phyloP scores from a whole-genome alignment of 53 echinoderm and acorn worm species.

The Zoroaster sp. region DNA sequence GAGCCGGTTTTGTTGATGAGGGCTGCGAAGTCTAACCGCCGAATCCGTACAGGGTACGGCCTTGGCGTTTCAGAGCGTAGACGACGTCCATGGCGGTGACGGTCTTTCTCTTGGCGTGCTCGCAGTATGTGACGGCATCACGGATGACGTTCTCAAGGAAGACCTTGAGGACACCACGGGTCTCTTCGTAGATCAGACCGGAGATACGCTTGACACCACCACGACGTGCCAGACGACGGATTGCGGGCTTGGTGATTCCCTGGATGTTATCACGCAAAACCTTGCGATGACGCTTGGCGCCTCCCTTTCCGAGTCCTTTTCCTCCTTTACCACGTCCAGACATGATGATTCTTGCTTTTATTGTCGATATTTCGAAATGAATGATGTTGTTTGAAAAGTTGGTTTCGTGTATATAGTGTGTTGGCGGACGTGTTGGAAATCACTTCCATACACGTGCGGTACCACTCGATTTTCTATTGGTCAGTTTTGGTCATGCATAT shows the following conservation, averaged over 20 bases:
- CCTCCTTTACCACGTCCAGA: conserved; percentile 99
- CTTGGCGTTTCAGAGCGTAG: conserved; percentile 96
- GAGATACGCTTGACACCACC: conserved; percentile 95
- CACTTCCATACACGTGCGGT: background rate
- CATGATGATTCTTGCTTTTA: conserved; percentile 57
- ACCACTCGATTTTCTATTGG: background rate
- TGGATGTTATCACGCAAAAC: conserved; percentile 98
- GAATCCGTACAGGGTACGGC: conserved; percentile 97
- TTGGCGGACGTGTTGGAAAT: conserved; percentile 21
- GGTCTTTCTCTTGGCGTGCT: conserved; percentile 85
- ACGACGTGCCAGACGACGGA: conserved; percentile 50
- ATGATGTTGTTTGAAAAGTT: background rate
- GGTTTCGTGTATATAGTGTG: background rate
- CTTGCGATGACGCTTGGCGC: conserved; percentile 97
- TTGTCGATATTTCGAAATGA: background rate
- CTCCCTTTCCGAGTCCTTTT: conserved; percentile 98
- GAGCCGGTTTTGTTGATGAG: conserved; percentile 53
- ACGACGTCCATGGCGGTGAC: conserved; percentile 96
- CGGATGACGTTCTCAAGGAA: conserved; percentile 86
- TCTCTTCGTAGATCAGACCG: conserved; percentile 98
- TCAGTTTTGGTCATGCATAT: conserved; percentile 5
- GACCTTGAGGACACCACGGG: conserved; percentile 94
- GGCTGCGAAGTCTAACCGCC: conserved; percentile 45
- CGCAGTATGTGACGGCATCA: conserved; percentile 87
- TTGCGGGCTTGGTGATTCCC: conserved; percentile 61